A percentile compares a stretch with the other conserved stretches of the same genome.
Conservation (phyloP, 2,888 invertebrate species). For the Punctoribates punctum region DNA sequence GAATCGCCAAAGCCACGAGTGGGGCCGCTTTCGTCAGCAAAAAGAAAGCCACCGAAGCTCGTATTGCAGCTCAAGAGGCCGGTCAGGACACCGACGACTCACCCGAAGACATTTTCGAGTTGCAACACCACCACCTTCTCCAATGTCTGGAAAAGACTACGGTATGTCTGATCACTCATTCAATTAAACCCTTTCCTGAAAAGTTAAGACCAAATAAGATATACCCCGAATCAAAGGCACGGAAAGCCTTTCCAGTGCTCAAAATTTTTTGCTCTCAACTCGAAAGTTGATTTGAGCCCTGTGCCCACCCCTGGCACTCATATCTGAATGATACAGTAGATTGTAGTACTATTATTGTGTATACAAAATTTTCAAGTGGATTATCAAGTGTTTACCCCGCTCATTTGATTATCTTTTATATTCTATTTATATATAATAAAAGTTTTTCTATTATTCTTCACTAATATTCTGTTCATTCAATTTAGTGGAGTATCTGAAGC, state of each 20-base stretch:
- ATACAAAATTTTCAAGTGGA: background rate
- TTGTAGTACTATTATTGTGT: background rate
- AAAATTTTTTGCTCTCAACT: no score
- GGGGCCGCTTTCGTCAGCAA: conserved; percentile 97
- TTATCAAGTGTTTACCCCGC: background rate
- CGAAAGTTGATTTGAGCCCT: no score
- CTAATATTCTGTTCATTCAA: background rate
- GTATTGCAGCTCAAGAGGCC: conserved; percentile 69
- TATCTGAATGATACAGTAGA: background rate
- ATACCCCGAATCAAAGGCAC: no score
- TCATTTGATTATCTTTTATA: no score
- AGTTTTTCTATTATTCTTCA: background rate
- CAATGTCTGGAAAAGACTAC: conserved; percentile 97
- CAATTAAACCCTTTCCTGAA: no score
- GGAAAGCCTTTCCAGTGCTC: no score
- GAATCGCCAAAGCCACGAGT: conserved; percentile 97
- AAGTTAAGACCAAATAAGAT: no score
- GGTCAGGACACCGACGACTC: conserved; percentile 87
- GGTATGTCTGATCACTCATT: conserved; percentile 60
- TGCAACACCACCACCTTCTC: conserved; percentile 97
- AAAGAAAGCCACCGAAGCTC: conserved; percentile 96
- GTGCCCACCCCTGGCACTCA: background rate
- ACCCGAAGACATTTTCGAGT: conserved; percentile 92
- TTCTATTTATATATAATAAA: conserved; percentile 8
- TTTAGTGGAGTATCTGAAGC: background rate